These are phyloP conservation scores for Agrochola litura DNA, from an alignment of 2,888 invertebrate genomes.

Conservation along the genomic window DNA sequence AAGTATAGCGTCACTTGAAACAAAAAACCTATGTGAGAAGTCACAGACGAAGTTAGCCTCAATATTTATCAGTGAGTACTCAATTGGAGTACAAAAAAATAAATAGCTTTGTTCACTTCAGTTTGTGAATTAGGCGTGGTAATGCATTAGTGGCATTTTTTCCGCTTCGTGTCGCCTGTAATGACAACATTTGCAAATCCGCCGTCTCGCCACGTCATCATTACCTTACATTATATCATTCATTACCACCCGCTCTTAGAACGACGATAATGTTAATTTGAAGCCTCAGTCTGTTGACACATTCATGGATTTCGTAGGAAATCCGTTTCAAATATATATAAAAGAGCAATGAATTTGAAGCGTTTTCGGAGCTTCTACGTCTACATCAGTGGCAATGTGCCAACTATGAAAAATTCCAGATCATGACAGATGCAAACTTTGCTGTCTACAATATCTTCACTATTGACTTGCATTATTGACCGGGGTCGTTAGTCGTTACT, in stretches of 20 bases:
- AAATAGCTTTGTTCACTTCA: slow-evolving; percentile 18
- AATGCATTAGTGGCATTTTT: slow-evolving; percentile 38
- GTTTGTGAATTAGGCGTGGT: slow-evolving; percentile 13
- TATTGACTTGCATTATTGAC: slow-evolving; percentile 25
- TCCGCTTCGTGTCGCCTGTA: slow-evolving; percentile 5
- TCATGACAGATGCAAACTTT: slow-evolving; percentile 35
- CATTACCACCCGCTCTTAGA: slow-evolving; percentile 36
- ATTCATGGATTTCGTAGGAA: slow-evolving; percentile 51
- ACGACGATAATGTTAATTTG: slow-evolving; percentile 45
- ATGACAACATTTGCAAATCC: slow-evolving; percentile 49
- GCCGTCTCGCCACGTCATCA: slow-evolving; percentile 23
- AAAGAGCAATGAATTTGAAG: slow-evolving; percentile 58
- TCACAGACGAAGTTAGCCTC: slow-evolving; percentile 4
- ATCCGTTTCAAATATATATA: slow-evolving; percentile 59
- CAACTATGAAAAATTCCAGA: slow-evolving; percentile 56
- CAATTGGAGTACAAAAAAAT: slow-evolving; percentile 13
- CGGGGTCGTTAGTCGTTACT: neutral
- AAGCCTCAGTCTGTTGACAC: slow-evolving; percentile 52
- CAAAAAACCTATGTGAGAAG: slow-evolving; percentile 1
- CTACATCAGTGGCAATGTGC: slow-evolving; percentile 56
- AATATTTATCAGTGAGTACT: slow-evolving; percentile 18
- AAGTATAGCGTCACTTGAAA: neutral
- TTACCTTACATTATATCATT: slow-evolving; percentile 40
- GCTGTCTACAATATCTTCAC: neutral
- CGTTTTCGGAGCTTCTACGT: slow-evolving; percentile 52